Conservation (phyloP, 2,888 invertebrate species). For the Chrysomela aeneicollis region DNA sequence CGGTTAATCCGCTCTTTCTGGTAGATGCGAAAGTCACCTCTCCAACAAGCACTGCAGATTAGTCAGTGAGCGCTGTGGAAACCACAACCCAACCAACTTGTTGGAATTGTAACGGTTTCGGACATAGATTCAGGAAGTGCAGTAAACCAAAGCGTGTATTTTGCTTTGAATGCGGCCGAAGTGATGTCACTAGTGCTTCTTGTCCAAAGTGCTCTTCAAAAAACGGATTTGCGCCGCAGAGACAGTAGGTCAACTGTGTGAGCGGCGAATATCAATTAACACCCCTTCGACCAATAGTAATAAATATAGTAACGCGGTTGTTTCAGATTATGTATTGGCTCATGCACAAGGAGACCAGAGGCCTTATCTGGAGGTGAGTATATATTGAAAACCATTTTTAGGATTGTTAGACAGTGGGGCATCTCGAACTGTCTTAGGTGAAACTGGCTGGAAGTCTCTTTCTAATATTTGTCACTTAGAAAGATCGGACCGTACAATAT, state of each 20-base stretch:
- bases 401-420: not conserved
- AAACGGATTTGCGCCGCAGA: not conserved
- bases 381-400: not conserved
- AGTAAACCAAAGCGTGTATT: slow-evolving; percentile 2
- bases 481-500: not conserved
- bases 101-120: slow-evolving; percentile 16
- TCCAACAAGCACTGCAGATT: not conserved
- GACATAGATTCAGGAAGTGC: slow-evolving; percentile 9
- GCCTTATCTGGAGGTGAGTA: not conserved
- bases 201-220: not conserved
- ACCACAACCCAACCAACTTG: not conserved
- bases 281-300: no score
- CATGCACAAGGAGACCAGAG: slow-evolving; percentile 1
- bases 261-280: not conserved
- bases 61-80: not conserved
- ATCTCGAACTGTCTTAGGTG: not conserved
- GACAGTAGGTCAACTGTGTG: not conserved
- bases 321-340: slow-evolving; percentile 6
- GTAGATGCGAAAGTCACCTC: not conserved
- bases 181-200: not conserved
- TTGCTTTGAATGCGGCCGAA: not conserved
- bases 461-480: not conserved
- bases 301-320: not conserved
- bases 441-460: not conserved
- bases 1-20: not conserved